phyloP scores from a whole-genome alignment of 2,113 vertebrate species.

The Platichthys flesus region DNA sequence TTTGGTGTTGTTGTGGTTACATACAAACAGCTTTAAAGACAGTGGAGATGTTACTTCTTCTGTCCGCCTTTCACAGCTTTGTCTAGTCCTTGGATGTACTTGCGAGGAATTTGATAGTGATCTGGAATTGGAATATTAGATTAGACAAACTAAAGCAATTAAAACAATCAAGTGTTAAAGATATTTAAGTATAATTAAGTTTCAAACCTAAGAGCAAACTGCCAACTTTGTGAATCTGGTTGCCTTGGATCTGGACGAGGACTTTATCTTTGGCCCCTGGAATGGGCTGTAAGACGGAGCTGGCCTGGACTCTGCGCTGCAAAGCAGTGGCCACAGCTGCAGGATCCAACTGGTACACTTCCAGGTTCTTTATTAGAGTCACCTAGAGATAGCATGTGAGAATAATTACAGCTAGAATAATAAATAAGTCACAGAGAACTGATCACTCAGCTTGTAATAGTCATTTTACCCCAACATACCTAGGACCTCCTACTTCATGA shows the following conservation, averaged over 20 bases:
- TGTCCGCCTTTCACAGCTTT: slow-evolving; percentile 89
- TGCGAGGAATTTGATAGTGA: slow-evolving; percentile 91
- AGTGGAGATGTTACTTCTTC: slow-evolving; percentile 84
- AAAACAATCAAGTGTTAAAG: background rate
- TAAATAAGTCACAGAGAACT: background rate
- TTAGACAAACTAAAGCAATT: background rate
- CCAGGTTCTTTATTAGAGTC: slow-evolving; percentile 94
- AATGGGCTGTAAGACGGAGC: slow-evolving; percentile 83
- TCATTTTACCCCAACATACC: background rate
- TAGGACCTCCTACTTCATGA: background rate
- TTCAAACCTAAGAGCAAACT: slow-evolving; percentile 89
- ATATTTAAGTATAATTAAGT: background rate
- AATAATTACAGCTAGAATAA: background rate
- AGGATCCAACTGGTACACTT: slow-evolving; percentile 91
- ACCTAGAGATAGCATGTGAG: slow-evolving; percentile 80
- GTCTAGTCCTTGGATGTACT: slow-evolving; percentile 91
- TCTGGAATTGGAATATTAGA: slow-evolving; percentile 83
- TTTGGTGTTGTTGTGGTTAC: slow-evolving; percentile 14
- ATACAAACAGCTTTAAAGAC: slow-evolving; percentile 23
- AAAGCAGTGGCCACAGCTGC: slow-evolving; percentile 84
- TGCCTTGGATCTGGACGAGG: slow-evolving; percentile 95
- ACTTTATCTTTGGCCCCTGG: slow-evolving; percentile 90
- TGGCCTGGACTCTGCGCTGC: slow-evolving; percentile 93
- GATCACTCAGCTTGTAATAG: background rate
- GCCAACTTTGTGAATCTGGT: slow-evolving; percentile 91